Evolutionary conservation across 2,888 invertebrate species (phyloP), one percentile per base, ranked within the genome.

Genomic region (Falcaria lacertinaria): DNA sequence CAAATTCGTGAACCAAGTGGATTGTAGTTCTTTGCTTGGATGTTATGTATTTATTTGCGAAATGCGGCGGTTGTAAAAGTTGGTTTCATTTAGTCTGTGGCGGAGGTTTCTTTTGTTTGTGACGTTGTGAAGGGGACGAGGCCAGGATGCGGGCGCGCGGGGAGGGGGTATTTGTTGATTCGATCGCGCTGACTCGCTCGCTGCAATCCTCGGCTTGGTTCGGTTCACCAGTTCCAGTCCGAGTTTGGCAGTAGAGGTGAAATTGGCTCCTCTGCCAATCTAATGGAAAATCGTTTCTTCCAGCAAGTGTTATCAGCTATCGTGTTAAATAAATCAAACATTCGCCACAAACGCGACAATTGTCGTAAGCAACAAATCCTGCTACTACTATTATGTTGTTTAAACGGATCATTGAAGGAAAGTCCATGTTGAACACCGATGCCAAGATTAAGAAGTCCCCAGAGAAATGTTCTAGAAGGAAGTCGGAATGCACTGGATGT

Each of bases 361-460:
- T 89, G 88, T 67, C 75, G 87, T 48, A 89, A 89, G 64, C 87
- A 88, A 69, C 87, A 89, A 68, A 88, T 90, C 48, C 75, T 90
- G 48, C 65, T 90, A 22, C 68, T 90, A 50, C 72, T 90, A 86
- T 75, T 90, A 90, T 90, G 90, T 74, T 90, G 89, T 80, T 88
- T 88, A 87, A 90, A 90, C 89, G 89, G 87, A 77, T 90, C 89
- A 74, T 90, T 81, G 82, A 89, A 88, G 77, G 90, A 90, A 88
- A 89, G 67, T 84, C 89, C 82, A 73, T 88, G 88, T 80, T 90
- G 89, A 90, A 86, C 58, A 67, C 72, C 42, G 76, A 83, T 57
- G 65, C 57, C 41, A 77, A 72, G 67, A 79, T 63, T 46, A 28
- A 28, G 37, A 79, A 72, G 64, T 53, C 65, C 51, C 65, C 70